phyloP scores from a whole-genome alignment of 2,113 vertebrate species.

The Chloroceryle aenea region DNA sequence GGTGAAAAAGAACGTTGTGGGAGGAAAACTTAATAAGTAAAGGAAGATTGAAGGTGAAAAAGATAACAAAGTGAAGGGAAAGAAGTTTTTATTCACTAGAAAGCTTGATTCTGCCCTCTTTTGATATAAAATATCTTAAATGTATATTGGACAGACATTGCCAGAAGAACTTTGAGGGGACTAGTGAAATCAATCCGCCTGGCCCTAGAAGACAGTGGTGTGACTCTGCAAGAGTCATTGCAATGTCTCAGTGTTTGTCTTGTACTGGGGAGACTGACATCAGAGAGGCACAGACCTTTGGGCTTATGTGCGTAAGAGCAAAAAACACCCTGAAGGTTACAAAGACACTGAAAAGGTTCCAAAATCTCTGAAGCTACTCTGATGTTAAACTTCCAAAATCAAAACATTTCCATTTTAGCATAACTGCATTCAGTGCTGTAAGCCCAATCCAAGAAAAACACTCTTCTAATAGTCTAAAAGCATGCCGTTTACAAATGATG shows the following conservation, averaged over 20 bases:
- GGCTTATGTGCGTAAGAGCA: background rate
- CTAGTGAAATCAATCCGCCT: background rate
- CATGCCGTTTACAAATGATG: background rate
- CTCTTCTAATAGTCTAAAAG: background rate
- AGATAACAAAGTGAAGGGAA: background rate
- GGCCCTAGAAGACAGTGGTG: background rate
- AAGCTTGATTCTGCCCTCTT: background rate
- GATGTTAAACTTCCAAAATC: background rate
- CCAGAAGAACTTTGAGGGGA: background rate
- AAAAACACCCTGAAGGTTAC: accelerated
- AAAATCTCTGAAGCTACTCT: background rate
- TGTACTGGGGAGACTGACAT: background rate
- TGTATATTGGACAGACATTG: background rate
- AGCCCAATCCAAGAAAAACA: background rate
- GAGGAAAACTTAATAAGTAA: background rate
- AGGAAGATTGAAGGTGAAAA: background rate
- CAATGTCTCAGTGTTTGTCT: background rate
- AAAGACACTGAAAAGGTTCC: background rate
- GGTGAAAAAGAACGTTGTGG: background rate
- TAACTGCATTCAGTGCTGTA: background rate
- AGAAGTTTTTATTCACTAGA: background rate
- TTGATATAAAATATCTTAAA: background rate
- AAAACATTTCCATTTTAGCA: background rate
- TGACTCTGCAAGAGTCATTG: background rate
- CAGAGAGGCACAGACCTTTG: background rate